Base-by-base conservation (phyloP, 2,113 vertebrate genomes). In the Pteropus alecto region DNA sequence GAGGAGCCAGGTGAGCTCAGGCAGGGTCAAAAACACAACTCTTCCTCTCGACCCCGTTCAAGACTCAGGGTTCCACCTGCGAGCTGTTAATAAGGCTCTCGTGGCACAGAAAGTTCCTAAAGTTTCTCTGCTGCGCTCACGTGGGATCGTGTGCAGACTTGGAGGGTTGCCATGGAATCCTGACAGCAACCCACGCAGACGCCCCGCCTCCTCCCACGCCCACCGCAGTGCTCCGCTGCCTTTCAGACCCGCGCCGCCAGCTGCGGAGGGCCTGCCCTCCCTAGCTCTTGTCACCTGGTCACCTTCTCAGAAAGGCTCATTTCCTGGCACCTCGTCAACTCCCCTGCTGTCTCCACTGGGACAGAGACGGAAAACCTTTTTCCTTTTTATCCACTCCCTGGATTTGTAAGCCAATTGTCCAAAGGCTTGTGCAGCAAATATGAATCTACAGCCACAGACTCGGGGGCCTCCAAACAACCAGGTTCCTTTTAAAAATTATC, bases 131-230 rank as follows among this genome's bases (percentile, higher is more conserved):
- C 71, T 46, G 28, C 4, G 7, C 33, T 83, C 70, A 3, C 11
- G 3, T 38, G 67, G 89, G 35, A n/a, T 4, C 1, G 0, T 21
- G 79, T 2, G 65, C 74, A 9, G 28, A 65, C 61, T 38, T 35
- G 3, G 46, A 60, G 18, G 85, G 90, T 91, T 28, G 48, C 58
- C 48, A n/a, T 38, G 61, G 74, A 26, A 46, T 13, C 43, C 61
- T 4, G 1, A 35, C 48, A 26, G 30, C 73, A 48, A 8, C 58
- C 87, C 74, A 51, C 5, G 0, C 28, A 22, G 46, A 63, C 2
- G 0, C 46, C 51, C 38, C 13, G 11, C 19, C 18, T 24, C 19
- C 0, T 14, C 48, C 33, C 28, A 1, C 13, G 1, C 0, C 6
- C 46, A 30, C 14, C 46, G 12, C 1, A 7, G 76, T 4, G 2